Conservation (phyloP, 2,113 vertebrate species). For the Spilogale gracilis region DNA sequence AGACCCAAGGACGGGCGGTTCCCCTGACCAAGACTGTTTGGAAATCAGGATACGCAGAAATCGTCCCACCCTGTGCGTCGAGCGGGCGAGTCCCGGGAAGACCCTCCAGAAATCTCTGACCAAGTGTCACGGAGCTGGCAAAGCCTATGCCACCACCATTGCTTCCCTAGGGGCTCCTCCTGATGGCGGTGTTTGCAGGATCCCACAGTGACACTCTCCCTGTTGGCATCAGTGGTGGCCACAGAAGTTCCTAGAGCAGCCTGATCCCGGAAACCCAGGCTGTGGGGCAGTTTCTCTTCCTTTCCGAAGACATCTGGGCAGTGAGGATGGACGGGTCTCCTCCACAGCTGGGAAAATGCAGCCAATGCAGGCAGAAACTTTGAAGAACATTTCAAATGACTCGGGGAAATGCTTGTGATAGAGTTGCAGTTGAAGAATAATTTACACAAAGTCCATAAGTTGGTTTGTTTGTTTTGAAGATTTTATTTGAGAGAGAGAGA, state of each 20-base stretch:
- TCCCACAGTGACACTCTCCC: neutral
- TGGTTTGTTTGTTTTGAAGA: too few relatives aligned
- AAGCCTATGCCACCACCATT: neutral
- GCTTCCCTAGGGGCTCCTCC: neutral
- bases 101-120: neutral
- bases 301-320: neutral
- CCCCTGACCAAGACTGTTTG: accelerated
- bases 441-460: neutral
- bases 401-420: neutral
- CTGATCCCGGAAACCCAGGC: neutral
- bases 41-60: neutral
- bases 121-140: neutral
- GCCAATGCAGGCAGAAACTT: neutral
- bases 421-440: neutral
- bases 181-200: too few relatives aligned
- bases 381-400: neutral
- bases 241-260: neutral
- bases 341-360: neutral
- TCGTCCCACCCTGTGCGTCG: neutral
- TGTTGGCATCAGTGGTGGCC: neutral
- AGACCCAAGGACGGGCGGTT: too few relatives aligned
- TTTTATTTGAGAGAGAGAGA: too few relatives aligned
- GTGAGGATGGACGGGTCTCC: too few relatives aligned
- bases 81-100: neutral
- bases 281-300: neutral